phyloP scores from a whole-genome alignment of 2,888 invertebrate species.

The Dorcus hopei region DNA sequence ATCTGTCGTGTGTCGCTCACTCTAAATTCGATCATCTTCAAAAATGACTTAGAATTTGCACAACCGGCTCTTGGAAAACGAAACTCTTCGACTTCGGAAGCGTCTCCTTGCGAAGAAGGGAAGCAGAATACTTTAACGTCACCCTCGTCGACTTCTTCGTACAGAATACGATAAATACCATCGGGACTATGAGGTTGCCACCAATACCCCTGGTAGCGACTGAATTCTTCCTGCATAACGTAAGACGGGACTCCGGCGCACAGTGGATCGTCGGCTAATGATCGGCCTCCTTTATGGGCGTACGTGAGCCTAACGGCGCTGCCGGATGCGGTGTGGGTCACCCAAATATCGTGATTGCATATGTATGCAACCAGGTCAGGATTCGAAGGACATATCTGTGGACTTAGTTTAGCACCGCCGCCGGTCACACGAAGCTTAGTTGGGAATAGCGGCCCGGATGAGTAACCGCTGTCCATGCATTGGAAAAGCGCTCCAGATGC shows the following conservation, averaged over 20 bases:
- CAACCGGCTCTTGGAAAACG: conserved; percentile 87
- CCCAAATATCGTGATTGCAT: conserved; percentile 87
- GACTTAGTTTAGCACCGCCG: conserved; percentile 71
- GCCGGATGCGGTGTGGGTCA: conserved; percentile 67
- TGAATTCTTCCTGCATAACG: conserved; percentile 96
- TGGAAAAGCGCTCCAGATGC: conserved; percentile 86
- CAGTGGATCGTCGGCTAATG: conserved; percentile 76
- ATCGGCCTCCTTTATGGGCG: conserved; percentile 65
- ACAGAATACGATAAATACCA: conserved; percentile 76
- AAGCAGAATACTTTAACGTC: conserved; percentile 90
- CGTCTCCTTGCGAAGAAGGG: conserved; percentile 76
- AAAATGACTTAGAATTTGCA: conserved; percentile 83
- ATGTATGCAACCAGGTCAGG: conserved; percentile 85
- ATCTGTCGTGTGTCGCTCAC: conserved; percentile 65
- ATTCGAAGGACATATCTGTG: conserved; percentile 79
- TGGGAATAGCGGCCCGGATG: conserved; percentile 64
- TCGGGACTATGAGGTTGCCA: conserved; percentile 67
- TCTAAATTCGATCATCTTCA: conserved; percentile 81
- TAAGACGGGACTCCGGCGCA: conserved; percentile 97
- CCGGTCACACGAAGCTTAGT: conserved; percentile 63
- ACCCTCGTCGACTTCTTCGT: conserved; percentile 84
- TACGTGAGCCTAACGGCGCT: conserved; percentile 70
- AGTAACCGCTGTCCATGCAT: conserved; percentile 71
- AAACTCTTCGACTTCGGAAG: conserved; percentile 68
- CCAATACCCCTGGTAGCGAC: conserved; percentile 95